phyloP scores from a whole-genome alignment of 2,113 vertebrate genomes.

The Parus major region DNA sequence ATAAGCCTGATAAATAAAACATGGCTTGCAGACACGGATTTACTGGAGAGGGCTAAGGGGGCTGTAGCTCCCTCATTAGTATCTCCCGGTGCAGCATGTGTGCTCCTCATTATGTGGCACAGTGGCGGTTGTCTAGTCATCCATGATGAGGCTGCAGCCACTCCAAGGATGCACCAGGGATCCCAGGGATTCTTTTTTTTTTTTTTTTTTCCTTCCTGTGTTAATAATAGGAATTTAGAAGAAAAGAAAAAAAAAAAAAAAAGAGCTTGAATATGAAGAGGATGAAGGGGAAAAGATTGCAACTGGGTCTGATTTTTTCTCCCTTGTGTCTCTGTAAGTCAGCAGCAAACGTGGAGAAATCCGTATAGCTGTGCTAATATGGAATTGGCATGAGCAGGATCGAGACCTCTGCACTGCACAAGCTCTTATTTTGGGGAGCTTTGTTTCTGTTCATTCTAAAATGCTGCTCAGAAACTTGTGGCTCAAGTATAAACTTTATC shows the following conservation, averaged over 20 bases:
- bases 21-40: constrained; percentile 56
- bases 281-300: not conserved
- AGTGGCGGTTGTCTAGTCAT: constrained; percentile 49
- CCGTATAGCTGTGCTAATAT: rapidly evolving
- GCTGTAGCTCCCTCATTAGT: constrained; percentile 66
- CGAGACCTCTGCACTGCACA: not conserved
- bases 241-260: not conserved
- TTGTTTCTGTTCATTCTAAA: not conserved
- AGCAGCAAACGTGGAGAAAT: not conserved
- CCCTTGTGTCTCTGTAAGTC: not conserved
- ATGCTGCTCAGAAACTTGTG: not conserved
- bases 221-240: constrained; percentile 36
- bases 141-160: constrained; percentile 34
- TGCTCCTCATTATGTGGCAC: constrained; percentile 65
- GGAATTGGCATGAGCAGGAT: not conserved
- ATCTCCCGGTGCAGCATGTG: constrained; percentile 49
- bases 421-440: not conserved
- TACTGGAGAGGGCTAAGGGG: constrained; percentile 66
- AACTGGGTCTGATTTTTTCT: not conserved
- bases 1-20: constrained; percentile 69
- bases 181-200: not conserved
- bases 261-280: not conserved
- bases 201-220: not conserved
- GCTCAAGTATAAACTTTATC: not conserved
- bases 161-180: constrained; percentile 32